Conservation (phyloP, 2,888 invertebrate species). For the Cremastinae sp. region DNA sequence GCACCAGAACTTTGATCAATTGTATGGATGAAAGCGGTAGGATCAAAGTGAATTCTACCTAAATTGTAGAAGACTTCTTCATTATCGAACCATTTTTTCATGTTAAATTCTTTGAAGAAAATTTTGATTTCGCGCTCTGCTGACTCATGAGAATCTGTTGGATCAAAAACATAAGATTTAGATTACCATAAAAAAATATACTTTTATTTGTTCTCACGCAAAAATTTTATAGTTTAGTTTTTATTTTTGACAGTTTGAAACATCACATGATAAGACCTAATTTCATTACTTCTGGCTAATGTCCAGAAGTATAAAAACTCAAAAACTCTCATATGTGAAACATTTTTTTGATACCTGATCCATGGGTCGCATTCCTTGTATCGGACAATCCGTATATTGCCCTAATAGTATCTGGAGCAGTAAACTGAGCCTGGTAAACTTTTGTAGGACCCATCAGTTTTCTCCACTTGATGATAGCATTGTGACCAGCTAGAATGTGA, state of each 20-base stretch:
- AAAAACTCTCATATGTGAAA: no score
- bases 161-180: not conserved
- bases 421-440: slow-evolving; percentile 89
- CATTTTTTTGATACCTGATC: slow-evolving; percentile 86
- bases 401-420: slow-evolving; percentile 89
- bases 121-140: slow-evolving; percentile 89
- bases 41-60: slow-evolving; percentile 82
- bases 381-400: slow-evolving; percentile 94
- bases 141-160: slow-evolving; percentile 88
- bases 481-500: slow-evolving; percentile 88
- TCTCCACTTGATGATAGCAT: slow-evolving; percentile 92
- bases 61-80: slow-evolving; percentile 81
- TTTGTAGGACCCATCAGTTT: slow-evolving; percentile 94
- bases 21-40: slow-evolving; percentile 82
- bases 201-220: not conserved
- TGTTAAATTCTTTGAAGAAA: slow-evolving; percentile 92
- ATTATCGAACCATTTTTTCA: slow-evolving; percentile 84
- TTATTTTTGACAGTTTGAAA: no score
- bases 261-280: no score
- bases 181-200: not conserved
- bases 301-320: no score
- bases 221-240: no score
- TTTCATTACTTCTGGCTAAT: no score
- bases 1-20: slow-evolving; percentile 67
- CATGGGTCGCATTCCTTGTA: slow-evolving; percentile 96